A percentile compares a stretch with the other conserved stretches of the same genome.
Conservation (phyloP, 2,797 vertebrate genomes). For the Carcharodon carcharias region DNA sequence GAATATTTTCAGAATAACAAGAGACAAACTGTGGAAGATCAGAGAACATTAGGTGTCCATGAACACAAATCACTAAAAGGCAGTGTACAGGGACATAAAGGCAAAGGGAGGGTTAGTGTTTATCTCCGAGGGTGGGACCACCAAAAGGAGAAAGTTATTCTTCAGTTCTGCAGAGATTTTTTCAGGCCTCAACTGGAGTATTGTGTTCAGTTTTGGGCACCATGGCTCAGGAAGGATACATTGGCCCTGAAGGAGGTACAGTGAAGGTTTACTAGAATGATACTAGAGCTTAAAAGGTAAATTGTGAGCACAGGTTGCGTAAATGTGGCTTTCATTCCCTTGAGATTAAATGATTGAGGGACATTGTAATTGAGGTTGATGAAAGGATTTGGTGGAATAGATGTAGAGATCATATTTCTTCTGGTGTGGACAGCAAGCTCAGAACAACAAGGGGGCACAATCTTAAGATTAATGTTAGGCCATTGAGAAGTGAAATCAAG, state of each 20-base stretch:
- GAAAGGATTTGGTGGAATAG: neutral
- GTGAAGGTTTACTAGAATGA: neutral
- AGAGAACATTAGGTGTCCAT: neutral
- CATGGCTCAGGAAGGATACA: neutral
- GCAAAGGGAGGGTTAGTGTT: neutral
- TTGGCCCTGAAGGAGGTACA: neutral
- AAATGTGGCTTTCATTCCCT: neutral
- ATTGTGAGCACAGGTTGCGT: neutral
- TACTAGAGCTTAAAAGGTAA: neutral
- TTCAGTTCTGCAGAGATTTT: neutral
- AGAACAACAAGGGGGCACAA: neutral
- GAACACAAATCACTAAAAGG: neutral
- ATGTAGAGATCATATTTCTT: neutral
- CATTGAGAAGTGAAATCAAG: neutral
- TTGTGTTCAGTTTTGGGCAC: neutral
- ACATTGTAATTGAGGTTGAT: neutral
- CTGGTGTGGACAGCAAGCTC: neutral
- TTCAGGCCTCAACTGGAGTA: neutral
- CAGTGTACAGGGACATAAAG: neutral
- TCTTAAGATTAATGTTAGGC: neutral
- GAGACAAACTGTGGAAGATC: neutral
- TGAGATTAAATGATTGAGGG: neutral
- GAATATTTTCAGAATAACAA: neutral
- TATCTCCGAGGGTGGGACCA: neutral
- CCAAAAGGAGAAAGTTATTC: neutral